A percentile compares a stretch with the other conserved stretches of the same genome.
Evolutionary conservation across 2,797 vertebrate genomes (phyloP).

Genomic region (Gymnothorax reevesii): DNA sequence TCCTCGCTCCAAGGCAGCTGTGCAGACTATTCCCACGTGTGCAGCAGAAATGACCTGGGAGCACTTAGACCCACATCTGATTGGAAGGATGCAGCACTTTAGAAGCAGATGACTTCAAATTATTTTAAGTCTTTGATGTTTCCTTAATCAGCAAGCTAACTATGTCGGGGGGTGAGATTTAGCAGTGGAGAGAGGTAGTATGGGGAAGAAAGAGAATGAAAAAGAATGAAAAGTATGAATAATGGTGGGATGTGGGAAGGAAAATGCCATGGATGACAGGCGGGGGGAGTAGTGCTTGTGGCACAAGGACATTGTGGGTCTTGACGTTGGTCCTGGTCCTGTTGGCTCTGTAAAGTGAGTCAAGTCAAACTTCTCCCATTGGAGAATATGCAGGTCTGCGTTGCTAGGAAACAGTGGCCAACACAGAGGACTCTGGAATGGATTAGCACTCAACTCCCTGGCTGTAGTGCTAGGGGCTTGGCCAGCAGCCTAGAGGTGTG

Average conservation of each 20-base stretch:
- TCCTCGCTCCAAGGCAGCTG: background rate
- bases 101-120: background rate
- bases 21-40: background rate
- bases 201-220: background rate
- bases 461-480: background rate
- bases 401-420: conserved; percentile 4
- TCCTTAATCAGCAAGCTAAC: background rate
- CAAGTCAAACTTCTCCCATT: background rate
- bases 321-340: background rate
- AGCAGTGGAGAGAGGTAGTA: background rate
- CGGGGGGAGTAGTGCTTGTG: background rate
- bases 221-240: background rate
- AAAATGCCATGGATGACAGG: background rate
- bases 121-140: background rate
- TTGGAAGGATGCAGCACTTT: background rate
- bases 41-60: background rate
- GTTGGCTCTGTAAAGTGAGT: background rate
- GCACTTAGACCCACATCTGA: background rate
- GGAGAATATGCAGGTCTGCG: background rate
- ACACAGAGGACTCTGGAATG: conserved; percentile 4
- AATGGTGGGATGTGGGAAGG: background rate
- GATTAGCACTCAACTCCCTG: background rate
- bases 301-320: background rate
- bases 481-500: background rate
- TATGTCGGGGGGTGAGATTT: background rate